Evolutionary conservation across 2,113 vertebrate genomes (phyloP), one percentile per base, ranked within the genome.

Genomic region (Pygoscelis antarcticus): DNA sequence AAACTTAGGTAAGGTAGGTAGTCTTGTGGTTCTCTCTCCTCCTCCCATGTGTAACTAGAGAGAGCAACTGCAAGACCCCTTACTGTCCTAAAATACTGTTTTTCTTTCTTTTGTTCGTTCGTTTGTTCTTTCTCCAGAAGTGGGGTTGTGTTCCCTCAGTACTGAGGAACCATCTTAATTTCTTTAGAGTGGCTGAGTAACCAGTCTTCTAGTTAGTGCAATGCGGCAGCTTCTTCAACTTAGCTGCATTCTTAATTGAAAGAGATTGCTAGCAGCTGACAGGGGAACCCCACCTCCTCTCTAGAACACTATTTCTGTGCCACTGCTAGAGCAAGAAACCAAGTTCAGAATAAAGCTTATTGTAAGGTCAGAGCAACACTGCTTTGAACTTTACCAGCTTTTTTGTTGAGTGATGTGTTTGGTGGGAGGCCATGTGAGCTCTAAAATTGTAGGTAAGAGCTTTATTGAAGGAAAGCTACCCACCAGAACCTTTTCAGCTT

Each of bases 61-160:
- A 71, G 78, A 97, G 89, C 58, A 87, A 89, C 81, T 94, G 78
- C 81, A 89, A 76, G 84, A 65, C 70, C 36, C 26, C 26, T 83
- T 76, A 40, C 75, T 94, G 64, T 86, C 87, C 69, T 47, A 46
- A 68, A 62, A 6, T 42, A 42, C 42, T 42, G 42, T 51, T 46
- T 42, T 19, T 13, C 13, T 34, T 25, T 36, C 42, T 42, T 42
- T 42, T 42, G 42, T 42, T 42, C 42, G 13, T 6, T 42, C 40
- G 42, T 42, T 42, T 42, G 42, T 42, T 42, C 74, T 71, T 44
- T 32, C 47, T 64, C 22, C 71, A 57, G 51, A 78, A 55, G 49
- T 20, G 30, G 32, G 61, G 57, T 57, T 79, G 23, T 36, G 57
- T 89, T 90, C 34, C 42, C 61, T 83, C 32, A 46, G 46, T 25